Evolutionary conservation across 2,888 invertebrate species (phyloP), one percentile per base, ranked within the genome.

Genomic region (Oasisia sp.): DNA sequence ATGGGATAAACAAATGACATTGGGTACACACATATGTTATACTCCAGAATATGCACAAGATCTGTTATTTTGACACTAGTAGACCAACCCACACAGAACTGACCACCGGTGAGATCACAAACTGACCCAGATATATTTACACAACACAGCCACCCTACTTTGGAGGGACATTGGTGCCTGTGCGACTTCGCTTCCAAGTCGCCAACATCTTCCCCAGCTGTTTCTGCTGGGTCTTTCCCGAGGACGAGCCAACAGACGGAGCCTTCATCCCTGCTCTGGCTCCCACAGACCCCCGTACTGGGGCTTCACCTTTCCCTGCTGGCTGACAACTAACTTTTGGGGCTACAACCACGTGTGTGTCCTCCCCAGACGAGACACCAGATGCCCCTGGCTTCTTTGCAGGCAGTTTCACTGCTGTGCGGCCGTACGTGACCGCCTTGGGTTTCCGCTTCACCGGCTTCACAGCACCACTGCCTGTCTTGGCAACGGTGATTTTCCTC

Each of bases 121-220:
- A 74, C n/a, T 27, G 27, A 74, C 74, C 27, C 27, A 27, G n/a
- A 27, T 27, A 74, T 74, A 19, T n/a, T 19, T 19, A 74, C 74
- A 74, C 74, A 19, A 27, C 27, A 74, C 0, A 74, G 27, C 27
- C 74, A 50, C 27, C n/a, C 74, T 74, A 74, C 74, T 74, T 74
- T 74, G 74, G 74, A 74, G 74, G 74, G 27, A 27, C 74, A 74
- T 74, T 27, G 27, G 74, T 19, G 74, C 74, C 74, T 27, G 74
- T 74, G n/a, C 74, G 74, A 74, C 74, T 74, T 19, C 74, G 74
- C 27, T 74, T 74, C 74, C 74, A 74, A 7, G 74, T 74, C n/a
- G 74, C 74, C 74, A 74, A 27, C 74, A 74, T 74, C 74, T 74
- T 74, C 74, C 74, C 74, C 74, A 74, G 27, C n/a, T 74, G 74